phyloP scores from a whole-genome alignment of 2,797 vertebrate genomes.

The Tragopan temminckii region DNA sequence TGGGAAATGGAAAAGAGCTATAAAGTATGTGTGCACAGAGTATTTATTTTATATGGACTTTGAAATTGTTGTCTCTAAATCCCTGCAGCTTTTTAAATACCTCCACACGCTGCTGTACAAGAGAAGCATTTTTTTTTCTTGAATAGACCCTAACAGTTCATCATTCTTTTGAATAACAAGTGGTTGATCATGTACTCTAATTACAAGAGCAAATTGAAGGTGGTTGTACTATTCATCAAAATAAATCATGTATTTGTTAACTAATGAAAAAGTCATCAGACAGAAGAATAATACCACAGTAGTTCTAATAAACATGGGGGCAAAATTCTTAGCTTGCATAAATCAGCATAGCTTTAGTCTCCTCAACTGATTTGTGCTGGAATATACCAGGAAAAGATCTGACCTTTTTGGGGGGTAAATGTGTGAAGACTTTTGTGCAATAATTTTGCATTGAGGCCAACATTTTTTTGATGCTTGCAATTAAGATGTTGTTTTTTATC shows the following conservation, averaged over 20 bases:
- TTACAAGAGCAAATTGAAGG: slow-evolving; percentile 64
- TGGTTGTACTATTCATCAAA: slow-evolving; percentile 47
- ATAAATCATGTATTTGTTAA: slow-evolving; percentile 50
- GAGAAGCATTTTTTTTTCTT: not conserved
- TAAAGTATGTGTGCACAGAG: not conserved
- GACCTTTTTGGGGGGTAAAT: not conserved
- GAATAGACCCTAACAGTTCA: slow-evolving; percentile 22
- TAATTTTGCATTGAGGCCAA: not conserved
- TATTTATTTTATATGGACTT: not conserved
- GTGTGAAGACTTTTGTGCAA: not conserved
- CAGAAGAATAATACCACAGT: slow-evolving; percentile 35
- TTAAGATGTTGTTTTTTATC: not conserved
- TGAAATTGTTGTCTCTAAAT: not conserved
- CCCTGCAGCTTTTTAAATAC: slow-evolving; percentile 1
- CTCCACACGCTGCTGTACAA: not conserved
- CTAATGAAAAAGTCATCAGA: slow-evolving; percentile 69
- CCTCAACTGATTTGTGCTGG: not conserved
- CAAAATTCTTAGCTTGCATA: not conserved
- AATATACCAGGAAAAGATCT: not conserved
- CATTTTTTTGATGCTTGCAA: not conserved
- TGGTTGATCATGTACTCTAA: slow-evolving; percentile 51
- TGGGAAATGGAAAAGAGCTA: not conserved
- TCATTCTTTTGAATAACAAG: slow-evolving; percentile 53
- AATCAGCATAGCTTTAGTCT: not conserved
- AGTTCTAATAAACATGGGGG: slow-evolving; percentile 10